A percentile compares a stretch with the other conserved stretches of the same genome.
These are phyloP conservation scores for Bacillus rossius DNA, from an alignment of 1,140 invertebrate species.

Conservation along the genomic window DNA sequence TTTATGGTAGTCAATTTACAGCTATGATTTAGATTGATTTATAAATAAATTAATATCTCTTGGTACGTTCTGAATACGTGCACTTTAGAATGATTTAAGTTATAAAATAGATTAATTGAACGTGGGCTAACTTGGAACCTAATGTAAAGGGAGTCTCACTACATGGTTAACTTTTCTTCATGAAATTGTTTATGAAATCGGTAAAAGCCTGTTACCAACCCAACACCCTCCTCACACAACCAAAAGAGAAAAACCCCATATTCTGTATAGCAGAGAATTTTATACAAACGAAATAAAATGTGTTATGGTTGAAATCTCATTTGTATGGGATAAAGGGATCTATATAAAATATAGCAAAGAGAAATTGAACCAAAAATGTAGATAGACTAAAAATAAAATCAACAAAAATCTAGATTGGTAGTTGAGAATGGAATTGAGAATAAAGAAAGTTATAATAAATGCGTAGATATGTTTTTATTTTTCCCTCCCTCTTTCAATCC, in stretches of 20 bases:
- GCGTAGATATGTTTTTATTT: neutral
- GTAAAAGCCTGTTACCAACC: neutral
- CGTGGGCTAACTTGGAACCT: no score
- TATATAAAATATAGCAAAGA: constrained; percentile 7
- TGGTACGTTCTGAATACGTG: neutral
- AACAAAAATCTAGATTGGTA: constrained; percentile 16
- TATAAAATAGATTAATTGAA: no score
- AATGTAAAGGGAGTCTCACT: no score
- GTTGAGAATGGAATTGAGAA: constrained; percentile 17
- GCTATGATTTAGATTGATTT: no score
- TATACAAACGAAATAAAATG: constrained; percentile 16
- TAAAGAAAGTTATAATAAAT: constrained; percentile 18
- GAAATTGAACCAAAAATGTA: constrained; percentile 18
- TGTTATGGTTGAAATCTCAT: constrained; percentile 1
- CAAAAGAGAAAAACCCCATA: neutral
- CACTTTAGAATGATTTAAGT: no score
- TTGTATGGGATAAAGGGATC: neutral
- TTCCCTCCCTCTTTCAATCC: neutral
- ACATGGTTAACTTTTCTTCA: no score
- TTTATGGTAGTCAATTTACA: no score
- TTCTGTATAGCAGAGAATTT: constrained; percentile 15
- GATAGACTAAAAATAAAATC: constrained; percentile 10
- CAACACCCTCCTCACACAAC: constrained; percentile 6
- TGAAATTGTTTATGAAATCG: no score
- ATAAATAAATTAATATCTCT: no score